These are phyloP conservation scores for Ammodytes dubius DNA, from an alignment of 2,113 vertebrate species.

Conservation along the genomic window DNA sequence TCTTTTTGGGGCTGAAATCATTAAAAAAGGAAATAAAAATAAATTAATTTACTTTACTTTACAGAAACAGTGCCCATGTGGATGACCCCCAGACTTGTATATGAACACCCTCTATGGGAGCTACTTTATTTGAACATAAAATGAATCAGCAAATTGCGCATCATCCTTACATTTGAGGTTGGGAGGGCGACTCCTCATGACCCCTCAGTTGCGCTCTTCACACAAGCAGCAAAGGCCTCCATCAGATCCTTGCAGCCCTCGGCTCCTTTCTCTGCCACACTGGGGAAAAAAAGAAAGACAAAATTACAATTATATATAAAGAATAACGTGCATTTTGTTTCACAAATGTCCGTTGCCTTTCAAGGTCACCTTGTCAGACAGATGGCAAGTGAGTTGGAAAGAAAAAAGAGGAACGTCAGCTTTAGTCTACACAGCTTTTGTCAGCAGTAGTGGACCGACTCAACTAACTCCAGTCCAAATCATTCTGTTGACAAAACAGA, in stretches of 20 bases:
- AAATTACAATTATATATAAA: no score
- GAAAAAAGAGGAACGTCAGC: not conserved
- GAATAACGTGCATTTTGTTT: not conserved
- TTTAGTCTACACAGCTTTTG: not conserved
- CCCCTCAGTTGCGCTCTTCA: slow-evolving; percentile 81
- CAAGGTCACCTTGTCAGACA: not conserved
- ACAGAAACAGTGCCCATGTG: not conserved
- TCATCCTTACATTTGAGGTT: slow-evolving; percentile 72
- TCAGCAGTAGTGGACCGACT: slow-evolving; percentile 4
- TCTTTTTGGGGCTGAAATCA: no score
- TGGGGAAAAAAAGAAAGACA: slow-evolving; percentile 51
- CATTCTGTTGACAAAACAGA: slow-evolving; percentile 40
- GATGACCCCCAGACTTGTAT: not conserved
- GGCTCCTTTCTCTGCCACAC: slow-evolving; percentile 82
- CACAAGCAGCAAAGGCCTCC: slow-evolving; percentile 84
- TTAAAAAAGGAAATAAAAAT: no score
- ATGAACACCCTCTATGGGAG: not conserved
- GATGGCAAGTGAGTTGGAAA: not conserved
- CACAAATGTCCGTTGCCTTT: not conserved
- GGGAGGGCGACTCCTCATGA: slow-evolving; percentile 75
- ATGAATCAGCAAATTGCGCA: not conserved
- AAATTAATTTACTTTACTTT: no score
- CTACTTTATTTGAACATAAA: not conserved
- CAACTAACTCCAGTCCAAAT: not conserved
- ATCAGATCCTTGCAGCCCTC: slow-evolving; percentile 85